Percentiles rank a stretch among this genome's conserved stretches.
Conservation (phyloP, 2,797 vertebrate species). For the Peromyscus aztecus region DNA sequence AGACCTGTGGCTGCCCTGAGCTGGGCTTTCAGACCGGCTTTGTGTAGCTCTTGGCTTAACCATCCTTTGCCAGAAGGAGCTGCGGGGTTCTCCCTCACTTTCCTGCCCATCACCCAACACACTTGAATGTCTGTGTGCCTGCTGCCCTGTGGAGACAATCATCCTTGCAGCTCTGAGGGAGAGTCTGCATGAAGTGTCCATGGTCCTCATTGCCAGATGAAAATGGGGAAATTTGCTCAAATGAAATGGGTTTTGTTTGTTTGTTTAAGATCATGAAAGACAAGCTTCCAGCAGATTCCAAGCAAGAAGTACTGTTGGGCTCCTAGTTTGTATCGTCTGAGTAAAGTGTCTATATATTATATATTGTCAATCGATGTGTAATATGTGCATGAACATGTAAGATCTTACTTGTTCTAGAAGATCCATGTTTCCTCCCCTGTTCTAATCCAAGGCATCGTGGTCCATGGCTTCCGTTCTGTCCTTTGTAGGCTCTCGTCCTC, state of each 20-base stretch:
- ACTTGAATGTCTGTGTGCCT: neutral
- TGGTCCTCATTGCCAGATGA: neutral
- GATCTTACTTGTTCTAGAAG: neutral
- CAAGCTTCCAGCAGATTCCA: neutral
- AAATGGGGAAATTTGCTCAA: neutral
- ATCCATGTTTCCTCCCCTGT: neutral
- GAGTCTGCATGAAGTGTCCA: neutral
- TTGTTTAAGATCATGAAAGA: neutral
- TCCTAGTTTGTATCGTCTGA: neutral
- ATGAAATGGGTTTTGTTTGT: neutral
- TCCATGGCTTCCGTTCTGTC: rapidly evolving
- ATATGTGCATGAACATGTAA: rapidly evolving
- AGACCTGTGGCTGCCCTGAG: neutral
- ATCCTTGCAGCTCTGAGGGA: neutral
- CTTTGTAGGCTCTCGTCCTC: neutral
- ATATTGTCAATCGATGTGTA: neutral
- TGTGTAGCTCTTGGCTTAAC: neutral
- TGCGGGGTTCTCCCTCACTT: rapidly evolving
- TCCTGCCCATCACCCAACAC: neutral
- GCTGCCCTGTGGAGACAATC: neutral
- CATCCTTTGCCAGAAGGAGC: neutral
- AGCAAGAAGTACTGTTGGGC: neutral
- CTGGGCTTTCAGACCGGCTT: neutral
- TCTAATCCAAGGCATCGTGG: rapidly evolving
- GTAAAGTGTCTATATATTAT: neutral